These are phyloP conservation scores for Torymus auratus DNA, from an alignment of 2,888 invertebrate species.

Conservation along the genomic window DNA sequence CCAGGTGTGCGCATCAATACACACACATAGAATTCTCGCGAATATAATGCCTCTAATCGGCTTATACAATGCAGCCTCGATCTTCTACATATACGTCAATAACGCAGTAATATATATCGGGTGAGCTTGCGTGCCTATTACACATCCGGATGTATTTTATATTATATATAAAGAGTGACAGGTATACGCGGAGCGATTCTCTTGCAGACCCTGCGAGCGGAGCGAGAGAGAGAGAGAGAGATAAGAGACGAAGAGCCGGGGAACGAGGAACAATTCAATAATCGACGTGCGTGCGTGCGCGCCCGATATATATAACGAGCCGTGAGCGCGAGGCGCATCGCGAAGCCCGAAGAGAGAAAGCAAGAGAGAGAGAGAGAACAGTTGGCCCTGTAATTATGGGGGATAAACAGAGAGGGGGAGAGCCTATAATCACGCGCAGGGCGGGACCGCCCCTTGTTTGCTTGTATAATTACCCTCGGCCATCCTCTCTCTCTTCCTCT, in stretches of 20 bases:
- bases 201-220: background rate
- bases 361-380: slow-evolving; percentile 53
- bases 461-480: slow-evolving; percentile 72
- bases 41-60: too few species aligned
- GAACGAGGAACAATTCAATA: slow-evolving; percentile 41
- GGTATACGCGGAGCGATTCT: too few species aligned
- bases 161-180: too few species aligned
- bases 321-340: background rate
- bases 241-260: background rate
- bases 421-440: slow-evolving; percentile 71
- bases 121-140: too few species aligned
- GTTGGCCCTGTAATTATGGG: slow-evolving; percentile 73
- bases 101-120: too few species aligned
- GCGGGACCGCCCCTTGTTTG: slow-evolving; percentile 73
- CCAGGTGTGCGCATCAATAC: too few species aligned
- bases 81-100: too few species aligned
- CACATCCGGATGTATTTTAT: too few species aligned
- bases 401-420: slow-evolving; percentile 66
- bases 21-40: too few species aligned
- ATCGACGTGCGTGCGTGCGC: slow-evolving; percentile 31
- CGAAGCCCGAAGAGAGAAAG: background rate
- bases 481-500: slow-evolving; percentile 56
- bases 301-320: slow-evolving; percentile 21
- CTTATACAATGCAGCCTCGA: too few species aligned
- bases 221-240: background rate